These are phyloP conservation scores for Chrysolophus pictus DNA, from an alignment of 2,797 vertebrate species.

Conservation along the genomic window DNA sequence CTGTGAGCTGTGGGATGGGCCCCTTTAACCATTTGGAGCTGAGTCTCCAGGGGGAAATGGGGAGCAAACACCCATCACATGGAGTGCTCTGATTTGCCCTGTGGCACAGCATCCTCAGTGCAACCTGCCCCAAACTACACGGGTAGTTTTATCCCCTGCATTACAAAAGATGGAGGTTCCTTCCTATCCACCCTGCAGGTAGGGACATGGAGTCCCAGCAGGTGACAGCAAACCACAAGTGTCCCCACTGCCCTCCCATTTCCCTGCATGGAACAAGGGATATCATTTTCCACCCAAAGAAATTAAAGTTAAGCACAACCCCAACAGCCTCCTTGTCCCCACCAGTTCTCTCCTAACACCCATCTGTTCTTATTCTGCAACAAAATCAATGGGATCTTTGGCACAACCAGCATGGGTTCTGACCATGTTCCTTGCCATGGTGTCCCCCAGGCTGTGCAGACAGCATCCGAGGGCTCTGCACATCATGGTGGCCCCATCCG, in stretches of 20 bases:
- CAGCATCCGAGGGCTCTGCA: background rate
- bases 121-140: background rate
- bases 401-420: fast-evolving
- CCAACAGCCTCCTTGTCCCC: background rate
- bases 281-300: background rate
- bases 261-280: fast-evolving
- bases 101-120: fast-evolving
- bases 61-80: fast-evolving
- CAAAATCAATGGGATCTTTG: background rate
- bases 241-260: background rate
- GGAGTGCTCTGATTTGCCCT: background rate
- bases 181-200: background rate
- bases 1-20: background rate
- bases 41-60: fast-evolving
- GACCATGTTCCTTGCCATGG: background rate
- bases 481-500: fast-evolving
- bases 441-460: background rate
- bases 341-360: background rate
- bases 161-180: background rate
- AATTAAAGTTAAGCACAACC: background rate
- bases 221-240: background rate
- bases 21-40: fast-evolving
- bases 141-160: background rate
- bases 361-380: background rate
- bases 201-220: background rate